Evolutionary conservation across 2,113 vertebrate species (phyloP).

Genomic region (Notarius lentiginosus): DNA sequence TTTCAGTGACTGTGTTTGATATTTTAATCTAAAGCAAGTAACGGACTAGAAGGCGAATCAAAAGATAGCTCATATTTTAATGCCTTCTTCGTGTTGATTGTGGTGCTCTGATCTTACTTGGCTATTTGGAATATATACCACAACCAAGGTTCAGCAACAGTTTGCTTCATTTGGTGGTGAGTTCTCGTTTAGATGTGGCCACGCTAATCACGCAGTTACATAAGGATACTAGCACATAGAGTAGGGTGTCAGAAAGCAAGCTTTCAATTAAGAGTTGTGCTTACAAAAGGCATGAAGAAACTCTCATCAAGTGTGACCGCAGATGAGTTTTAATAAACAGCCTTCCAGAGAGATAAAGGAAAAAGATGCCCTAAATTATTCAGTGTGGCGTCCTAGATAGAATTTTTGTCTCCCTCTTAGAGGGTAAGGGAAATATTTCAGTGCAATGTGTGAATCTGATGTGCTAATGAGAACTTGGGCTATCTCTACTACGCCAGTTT

Average conservation of each 20-base stretch:
- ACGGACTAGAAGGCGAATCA: conserved; percentile 24
- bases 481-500: not conserved
- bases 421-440: conserved; percentile 37
- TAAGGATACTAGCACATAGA: not conserved
- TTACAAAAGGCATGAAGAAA: not conserved
- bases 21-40: conserved; percentile 39
- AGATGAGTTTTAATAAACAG: conserved; percentile 41
- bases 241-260: not conserved
- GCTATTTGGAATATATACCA: conserved; percentile 20
- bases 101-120: not conserved
- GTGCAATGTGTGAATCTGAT: conserved; percentile 40
- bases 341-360: conserved; percentile 44
- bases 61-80: not conserved
- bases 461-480: conserved; percentile 31
- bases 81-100: not conserved
- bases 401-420: conserved; percentile 27
- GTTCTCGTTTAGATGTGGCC: not conserved
- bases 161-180: not conserved
- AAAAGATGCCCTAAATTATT: conserved; percentile 52
- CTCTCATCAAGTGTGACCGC: conserved; percentile 15
- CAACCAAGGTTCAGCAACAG: not conserved
- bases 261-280: not conserved
- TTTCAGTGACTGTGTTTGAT: conserved; percentile 22
- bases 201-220: not conserved
- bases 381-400: conserved; percentile 52